phyloP scores from a whole-genome alignment of 2,797 vertebrate genomes.

The Bucorvus abyssinicus region DNA sequence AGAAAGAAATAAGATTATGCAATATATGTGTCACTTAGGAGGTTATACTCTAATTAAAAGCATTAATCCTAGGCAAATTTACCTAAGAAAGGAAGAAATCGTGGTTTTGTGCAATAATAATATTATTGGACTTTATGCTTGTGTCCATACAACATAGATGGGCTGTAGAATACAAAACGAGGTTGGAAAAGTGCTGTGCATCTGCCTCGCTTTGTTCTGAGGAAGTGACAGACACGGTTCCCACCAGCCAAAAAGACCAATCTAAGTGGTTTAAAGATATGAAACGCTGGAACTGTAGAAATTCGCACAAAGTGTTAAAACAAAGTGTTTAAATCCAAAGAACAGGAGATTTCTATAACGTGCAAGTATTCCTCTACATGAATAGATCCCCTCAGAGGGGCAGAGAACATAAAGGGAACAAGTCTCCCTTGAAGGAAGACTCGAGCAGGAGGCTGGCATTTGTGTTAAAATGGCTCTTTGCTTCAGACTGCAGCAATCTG shows the following conservation, averaged over 20 bases:
- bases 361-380: neutral
- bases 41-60: conserved; percentile 21
- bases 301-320: neutral
- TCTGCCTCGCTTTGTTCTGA: neutral
- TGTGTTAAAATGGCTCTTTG: conserved; percentile 32
- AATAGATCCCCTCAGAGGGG: neutral
- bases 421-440: neutral
- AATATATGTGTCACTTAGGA: neutral
- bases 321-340: neutral
- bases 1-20: neutral
- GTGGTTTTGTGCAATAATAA: neutral
- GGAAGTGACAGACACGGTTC: neutral
- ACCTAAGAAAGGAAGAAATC: neutral
- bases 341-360: neutral
- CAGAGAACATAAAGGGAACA: neutral
- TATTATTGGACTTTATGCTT: neutral
- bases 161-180: conserved; percentile 7
- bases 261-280: neutral
- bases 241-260: neutral
- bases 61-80: conserved; percentile 20
- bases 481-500: neutral
- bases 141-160: neutral
- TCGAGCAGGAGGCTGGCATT: neutral
- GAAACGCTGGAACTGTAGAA: neutral
- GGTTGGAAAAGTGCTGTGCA: neutral